Evolutionary conservation across 2,113 vertebrate genomes (phyloP), one percentile per base, ranked within the genome.

Genomic region (Mesitornis unicolor): DNA sequence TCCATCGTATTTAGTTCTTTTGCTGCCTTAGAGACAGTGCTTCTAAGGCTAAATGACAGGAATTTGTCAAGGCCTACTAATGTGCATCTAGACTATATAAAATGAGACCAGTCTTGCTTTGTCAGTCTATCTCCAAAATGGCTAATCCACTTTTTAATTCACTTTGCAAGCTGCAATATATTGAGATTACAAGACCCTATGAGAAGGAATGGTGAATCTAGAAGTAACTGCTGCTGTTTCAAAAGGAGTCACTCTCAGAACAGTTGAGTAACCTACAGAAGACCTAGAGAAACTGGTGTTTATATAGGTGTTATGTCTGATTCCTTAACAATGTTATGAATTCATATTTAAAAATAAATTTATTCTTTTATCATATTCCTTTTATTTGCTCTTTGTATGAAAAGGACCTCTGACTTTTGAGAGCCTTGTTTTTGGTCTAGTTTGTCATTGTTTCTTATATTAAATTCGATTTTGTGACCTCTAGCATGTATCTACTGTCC

Each of bases 181-280:
- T 26, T 93, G 77, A 97, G 94, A 96, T 97, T 95, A 94, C 77
- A 95, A 93, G 63, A 78, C 7, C 18, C 93, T 95, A 63, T 65
- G 90, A 94, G 94, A 94, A 90, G 24, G 79, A 50, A 54, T 89
- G 77, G 87, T 96, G 93, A 96, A 92, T 88, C 61, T 93, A 75
- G 86, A 95, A 42, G 83, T 95, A 95, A 90, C 95, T 93, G 86
- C 87, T 84, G 87, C 91, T 96, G 76, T 97, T 97, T 96, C 91
- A 90, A 96, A 97, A 97, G 80, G 77, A 93, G 85, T 94, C 84
- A 83, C 60, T 92, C 79, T 91, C 71, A 95, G 92, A 94, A 95
- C 82, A 97, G 87, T 89, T 25, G 11, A 89, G 61, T 84, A 92
- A 81, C 64, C 70, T 89, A 83, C 75, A 93, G 93, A 97, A 96